Conservation (phyloP, 2,113 vertebrate species). For the Nansenia antarctica region DNA sequence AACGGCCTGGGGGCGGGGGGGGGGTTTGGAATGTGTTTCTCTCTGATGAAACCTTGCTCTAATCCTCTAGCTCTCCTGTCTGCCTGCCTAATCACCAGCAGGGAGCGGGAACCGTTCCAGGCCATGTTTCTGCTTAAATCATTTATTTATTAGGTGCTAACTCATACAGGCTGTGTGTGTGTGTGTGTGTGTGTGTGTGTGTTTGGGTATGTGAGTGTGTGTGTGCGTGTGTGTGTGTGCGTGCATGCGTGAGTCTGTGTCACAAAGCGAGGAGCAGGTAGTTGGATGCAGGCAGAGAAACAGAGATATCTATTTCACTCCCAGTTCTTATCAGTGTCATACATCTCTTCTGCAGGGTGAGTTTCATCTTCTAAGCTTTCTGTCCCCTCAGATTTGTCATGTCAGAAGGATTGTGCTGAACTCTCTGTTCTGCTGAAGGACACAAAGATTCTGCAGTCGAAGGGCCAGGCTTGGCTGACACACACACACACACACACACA, state of each 20-base stretch:
- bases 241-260: background rate
- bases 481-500: too few species aligned
- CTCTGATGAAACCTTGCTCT: slow-evolving; percentile 7
- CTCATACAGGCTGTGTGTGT: background rate
- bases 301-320: background rate
- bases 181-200: background rate
- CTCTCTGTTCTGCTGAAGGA: background rate
- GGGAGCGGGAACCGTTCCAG: background rate
- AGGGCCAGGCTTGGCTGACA: background rate
- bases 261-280: background rate
- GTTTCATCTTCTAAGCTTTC: background rate
- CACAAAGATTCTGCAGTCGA: background rate
- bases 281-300: background rate
- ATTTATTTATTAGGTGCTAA: background rate
- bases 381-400: background rate
- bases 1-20: slow-evolving; percentile 6
- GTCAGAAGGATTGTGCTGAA: background rate
- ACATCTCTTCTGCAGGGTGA: background rate
- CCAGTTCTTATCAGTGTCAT: background rate
- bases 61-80: background rate
- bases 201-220: too few species aligned
- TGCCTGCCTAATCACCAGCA: slow-evolving; percentile 26
- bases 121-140: slow-evolving; percentile 11
- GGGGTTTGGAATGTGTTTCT: slow-evolving; percentile 27
- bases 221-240: background rate